These are phyloP conservation scores for Vireo altiloquus DNA, from an alignment of 2,113 vertebrate species.

Conservation along the genomic window DNA sequence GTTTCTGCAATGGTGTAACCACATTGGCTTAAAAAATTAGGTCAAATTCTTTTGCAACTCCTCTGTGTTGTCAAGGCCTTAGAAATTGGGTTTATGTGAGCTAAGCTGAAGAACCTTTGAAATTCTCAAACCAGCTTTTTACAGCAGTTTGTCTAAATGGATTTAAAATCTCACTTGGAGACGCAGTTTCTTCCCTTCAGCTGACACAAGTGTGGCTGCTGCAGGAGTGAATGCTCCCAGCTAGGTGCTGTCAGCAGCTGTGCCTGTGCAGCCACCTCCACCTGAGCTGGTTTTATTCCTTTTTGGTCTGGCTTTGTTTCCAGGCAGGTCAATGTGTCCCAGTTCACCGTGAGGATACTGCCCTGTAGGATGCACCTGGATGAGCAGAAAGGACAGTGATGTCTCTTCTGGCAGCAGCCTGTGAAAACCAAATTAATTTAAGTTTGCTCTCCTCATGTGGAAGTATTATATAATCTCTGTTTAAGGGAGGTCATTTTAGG, in stretches of 20 bases:
- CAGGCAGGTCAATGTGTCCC: not conserved
- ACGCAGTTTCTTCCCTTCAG: not conserved
- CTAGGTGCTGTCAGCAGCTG: not conserved
- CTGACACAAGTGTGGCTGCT: not conserved
- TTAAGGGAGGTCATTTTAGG: not conserved
- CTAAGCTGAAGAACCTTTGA: not conserved
- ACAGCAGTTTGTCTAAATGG: not conserved
- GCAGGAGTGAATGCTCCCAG: not conserved
- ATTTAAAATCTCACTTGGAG: not conserved
- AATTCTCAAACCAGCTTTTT: constrained; percentile 2
- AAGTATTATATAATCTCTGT: not conserved
- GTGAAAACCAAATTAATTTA: not conserved
- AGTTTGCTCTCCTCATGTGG: not conserved
- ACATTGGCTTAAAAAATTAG: not conserved
- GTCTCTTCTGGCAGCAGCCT: not conserved
- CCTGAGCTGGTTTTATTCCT: not conserved
- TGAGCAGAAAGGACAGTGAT: not conserved
- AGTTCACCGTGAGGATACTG: not conserved
- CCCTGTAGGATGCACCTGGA: not conserved
- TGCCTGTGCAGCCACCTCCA: not conserved
- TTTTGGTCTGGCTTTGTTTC: not conserved
- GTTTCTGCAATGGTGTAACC: not conserved
- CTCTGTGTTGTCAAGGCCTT: not conserved
- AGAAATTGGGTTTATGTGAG: not conserved
- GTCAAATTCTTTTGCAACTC: constrained; percentile 1